A percentile compares a stretch with the other conserved stretches of the same genome.
phyloP scores from a whole-genome alignment of 1,140 invertebrate genomes.

The Lepidurus arcticus region DNA sequence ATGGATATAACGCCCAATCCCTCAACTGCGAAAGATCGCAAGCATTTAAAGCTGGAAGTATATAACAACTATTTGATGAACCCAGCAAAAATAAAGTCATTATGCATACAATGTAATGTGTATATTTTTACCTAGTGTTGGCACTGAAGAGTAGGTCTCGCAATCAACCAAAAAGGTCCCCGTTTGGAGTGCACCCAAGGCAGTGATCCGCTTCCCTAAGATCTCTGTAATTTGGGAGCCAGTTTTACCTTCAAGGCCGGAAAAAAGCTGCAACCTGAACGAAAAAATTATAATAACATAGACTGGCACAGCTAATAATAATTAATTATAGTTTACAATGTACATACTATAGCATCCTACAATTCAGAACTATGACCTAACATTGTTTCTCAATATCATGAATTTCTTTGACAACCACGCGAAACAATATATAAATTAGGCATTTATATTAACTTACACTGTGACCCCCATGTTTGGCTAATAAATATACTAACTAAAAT shows the following conservation, averaged over 20 bases:
- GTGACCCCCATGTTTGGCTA: conserved; percentile 29
- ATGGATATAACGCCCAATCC: background rate
- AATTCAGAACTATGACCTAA: background rate
- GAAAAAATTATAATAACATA: background rate
- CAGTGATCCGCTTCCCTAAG: conserved; percentile 73
- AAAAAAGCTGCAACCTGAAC: conserved; percentile 65
- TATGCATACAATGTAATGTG: background rate
- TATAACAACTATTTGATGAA: background rate
- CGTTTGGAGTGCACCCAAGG: conserved; percentile 74
- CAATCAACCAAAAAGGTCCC: conserved; percentile 91
- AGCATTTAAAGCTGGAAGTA: conserved; percentile 16
- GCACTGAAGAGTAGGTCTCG: conserved; percentile 68
- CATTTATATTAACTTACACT: conserved; percentile 25
- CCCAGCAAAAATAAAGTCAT: background rate
- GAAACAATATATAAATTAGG: background rate
- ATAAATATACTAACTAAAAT: conserved; percentile 6
- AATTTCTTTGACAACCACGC: too few species aligned
- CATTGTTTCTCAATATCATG: too few species aligned
- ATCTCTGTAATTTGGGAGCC: conserved; percentile 78
- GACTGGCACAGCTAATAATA: too few species aligned
- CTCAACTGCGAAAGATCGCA: conserved; percentile 29
- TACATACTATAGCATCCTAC: too few species aligned
- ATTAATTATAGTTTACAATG: background rate
- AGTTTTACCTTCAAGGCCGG: conserved; percentile 75
- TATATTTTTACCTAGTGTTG: conserved; percentile 30